Percentiles rank a stretch among this genome's conserved stretches.
These are phyloP conservation scores for Brenthis hecate DNA, from an alignment of 2,888 invertebrate genomes.

Conservation along the genomic window DNA sequence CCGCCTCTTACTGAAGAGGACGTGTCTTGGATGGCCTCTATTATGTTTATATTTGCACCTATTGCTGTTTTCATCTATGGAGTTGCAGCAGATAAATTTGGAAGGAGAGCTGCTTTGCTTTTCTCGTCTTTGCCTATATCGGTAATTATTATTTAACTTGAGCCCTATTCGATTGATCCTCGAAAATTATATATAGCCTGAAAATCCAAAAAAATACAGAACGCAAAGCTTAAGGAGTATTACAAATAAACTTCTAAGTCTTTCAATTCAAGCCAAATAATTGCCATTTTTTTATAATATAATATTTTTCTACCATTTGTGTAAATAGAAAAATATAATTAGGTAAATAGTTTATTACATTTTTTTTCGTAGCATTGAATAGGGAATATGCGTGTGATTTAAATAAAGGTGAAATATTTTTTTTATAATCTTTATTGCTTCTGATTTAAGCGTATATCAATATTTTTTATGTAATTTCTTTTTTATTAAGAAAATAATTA, in stretches of 20 bases:
- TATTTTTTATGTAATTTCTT: too few relatives aligned
- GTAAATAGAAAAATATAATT: too few relatives aligned
- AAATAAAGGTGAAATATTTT: too few relatives aligned
- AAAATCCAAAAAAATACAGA: too few relatives aligned
- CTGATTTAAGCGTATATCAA: too few relatives aligned
- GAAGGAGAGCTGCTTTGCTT: slow-evolving; percentile 74
- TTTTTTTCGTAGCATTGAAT: too few relatives aligned
- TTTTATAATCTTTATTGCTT: too few relatives aligned
- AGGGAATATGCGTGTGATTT: too few relatives aligned
- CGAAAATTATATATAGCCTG: too few relatives aligned
- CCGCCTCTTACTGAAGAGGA: slow-evolving; percentile 67
- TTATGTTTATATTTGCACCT: slow-evolving; percentile 81
- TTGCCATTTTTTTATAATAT: not conserved
- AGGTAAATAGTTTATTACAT: too few relatives aligned
- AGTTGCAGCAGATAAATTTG: slow-evolving; percentile 73
- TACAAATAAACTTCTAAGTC: not conserved
- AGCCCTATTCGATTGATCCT: not conserved
- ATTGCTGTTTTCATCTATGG: slow-evolving; percentile 81
- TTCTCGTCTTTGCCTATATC: slow-evolving; percentile 66
- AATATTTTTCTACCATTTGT: not conserved
- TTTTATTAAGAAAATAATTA: too few relatives aligned
- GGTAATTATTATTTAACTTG: slow-evolving; percentile 50
- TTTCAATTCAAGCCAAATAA: not conserved
- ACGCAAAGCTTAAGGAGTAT: too few relatives aligned
- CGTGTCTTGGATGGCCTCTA: slow-evolving; percentile 82